These are phyloP conservation scores for Poeciliopsis gracilis DNA, from an alignment of 2,797 vertebrate genomes.

Conservation along the genomic window DNA sequence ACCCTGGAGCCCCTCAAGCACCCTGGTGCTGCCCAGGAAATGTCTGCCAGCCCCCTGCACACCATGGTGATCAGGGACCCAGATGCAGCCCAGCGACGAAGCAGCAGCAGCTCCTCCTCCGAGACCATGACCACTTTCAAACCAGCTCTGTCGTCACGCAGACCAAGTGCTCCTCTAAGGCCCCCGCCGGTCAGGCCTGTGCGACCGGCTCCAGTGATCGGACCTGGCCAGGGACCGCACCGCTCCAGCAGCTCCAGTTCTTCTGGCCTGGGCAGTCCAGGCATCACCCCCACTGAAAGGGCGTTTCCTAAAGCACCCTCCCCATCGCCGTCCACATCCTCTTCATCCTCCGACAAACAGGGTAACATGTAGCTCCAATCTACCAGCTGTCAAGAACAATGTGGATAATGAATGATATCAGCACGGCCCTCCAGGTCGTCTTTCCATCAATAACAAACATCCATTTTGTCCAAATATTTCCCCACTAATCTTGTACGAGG, in stretches of 20 bases:
- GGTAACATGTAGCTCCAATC: constrained; percentile 71
- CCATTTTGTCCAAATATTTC: constrained; percentile 50
- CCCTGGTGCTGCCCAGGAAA: constrained; percentile 71
- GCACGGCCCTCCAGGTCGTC: constrained; percentile 16
- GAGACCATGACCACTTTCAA: constrained; percentile 97
- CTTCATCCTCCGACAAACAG: constrained; percentile 79
- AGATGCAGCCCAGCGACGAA: constrained; percentile 88
- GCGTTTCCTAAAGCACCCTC: constrained; percentile 87
- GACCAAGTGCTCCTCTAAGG: constrained; percentile 87
- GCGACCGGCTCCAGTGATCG: constrained; percentile 75
- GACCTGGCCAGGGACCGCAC: constrained; percentile 77
- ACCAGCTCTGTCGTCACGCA: constrained; percentile 85
- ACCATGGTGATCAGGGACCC: constrained; percentile 94
- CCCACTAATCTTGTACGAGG: constrained; percentile 40
- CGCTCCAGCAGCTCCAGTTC: constrained; percentile 93
- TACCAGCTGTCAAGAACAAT: constrained; percentile 25
- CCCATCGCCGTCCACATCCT: constrained; percentile 76
- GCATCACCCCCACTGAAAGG: constrained; percentile 91
- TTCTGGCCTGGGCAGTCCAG: constrained; percentile 90
- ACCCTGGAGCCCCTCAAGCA: constrained; percentile 93
- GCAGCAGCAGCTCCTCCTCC: constrained; percentile 88
- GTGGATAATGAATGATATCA: constrained; percentile 31
- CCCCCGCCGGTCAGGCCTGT: constrained; percentile 87
- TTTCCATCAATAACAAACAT: constrained; percentile 20
- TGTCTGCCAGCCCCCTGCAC: constrained; percentile 89